Percentiles rank a stretch among this genome's conserved stretches.
Evolutionary conservation across 2,888 invertebrate species (phyloP).

Genomic region (Liopterus haemorrhoidalis): DNA sequence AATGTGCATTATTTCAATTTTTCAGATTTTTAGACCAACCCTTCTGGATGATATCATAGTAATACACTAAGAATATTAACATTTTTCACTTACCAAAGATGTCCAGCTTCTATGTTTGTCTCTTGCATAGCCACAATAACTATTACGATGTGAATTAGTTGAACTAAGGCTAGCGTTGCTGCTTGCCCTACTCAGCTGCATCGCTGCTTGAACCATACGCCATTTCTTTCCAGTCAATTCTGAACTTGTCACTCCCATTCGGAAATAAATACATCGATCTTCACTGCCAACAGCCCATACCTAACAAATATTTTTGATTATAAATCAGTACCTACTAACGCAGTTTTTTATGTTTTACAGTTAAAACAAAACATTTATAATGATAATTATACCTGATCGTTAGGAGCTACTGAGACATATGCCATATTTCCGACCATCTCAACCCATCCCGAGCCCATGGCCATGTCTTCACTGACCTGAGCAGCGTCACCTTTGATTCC

Average conservation of each 20-base stretch:
- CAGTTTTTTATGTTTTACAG: not conserved
- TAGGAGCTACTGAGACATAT: conserved; percentile 75
- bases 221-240: conserved; percentile 83
- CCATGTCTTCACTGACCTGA: conserved; percentile 67
- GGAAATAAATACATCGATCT: conserved; percentile 74
- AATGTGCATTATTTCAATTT: not conserved
- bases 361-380: conserved; percentile 3
- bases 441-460: conserved; percentile 80
- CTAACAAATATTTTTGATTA: conserved; percentile 31
- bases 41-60: not conserved
- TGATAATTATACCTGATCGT: conserved; percentile 60
- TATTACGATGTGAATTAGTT: conserved; percentile 43
- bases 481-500: conserved; percentile 63
- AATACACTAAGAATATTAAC: not conserved
- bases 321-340: not conserved
- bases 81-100: conserved; percentile 47
- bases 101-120: conserved; percentile 66
- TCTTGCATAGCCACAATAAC: conserved; percentile 45
- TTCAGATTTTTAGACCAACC: not conserved
- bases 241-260: conserved; percentile 66
- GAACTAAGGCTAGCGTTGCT: conserved; percentile 62
- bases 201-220: conserved; percentile 71
- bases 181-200: conserved; percentile 77
- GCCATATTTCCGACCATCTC: conserved; percentile 84
- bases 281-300: conserved; percentile 79